Percentiles rank a stretch among this genome's conserved stretches.
These are phyloP conservation scores for Drosophila robusta DNA, from an alignment of 2,888 invertebrate genomes.

Conservation along the genomic window DNA sequence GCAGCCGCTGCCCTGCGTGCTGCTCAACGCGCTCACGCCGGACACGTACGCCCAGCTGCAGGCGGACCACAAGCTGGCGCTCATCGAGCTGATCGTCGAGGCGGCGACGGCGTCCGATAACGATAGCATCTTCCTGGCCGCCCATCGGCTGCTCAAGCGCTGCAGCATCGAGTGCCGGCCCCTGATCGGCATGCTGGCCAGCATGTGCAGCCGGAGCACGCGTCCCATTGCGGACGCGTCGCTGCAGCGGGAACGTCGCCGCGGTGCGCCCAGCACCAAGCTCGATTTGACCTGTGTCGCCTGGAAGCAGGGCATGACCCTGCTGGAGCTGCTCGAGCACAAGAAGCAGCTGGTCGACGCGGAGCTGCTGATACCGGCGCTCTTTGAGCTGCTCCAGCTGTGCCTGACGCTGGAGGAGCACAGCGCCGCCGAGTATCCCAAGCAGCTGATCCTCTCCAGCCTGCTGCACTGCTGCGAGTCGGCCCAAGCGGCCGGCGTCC, in stretches of 20 bases:
- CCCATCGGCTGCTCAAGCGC: slow-evolving; percentile 88
- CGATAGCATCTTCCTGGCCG: slow-evolving; percentile 87
- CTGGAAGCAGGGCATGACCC: slow-evolving; percentile 92
- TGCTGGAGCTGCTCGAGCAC: slow-evolving; percentile 93
- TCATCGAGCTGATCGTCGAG: slow-evolving; percentile 86
- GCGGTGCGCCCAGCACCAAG: slow-evolving; percentile 4
- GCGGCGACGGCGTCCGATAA: slow-evolving; percentile 87
- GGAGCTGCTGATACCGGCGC: slow-evolving; percentile 88
- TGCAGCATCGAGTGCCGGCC: slow-evolving; percentile 88
- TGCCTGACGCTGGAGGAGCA: slow-evolving; percentile 93
- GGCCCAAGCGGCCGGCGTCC: slow-evolving; percentile 85
- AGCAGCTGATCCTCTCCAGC: slow-evolving; percentile 93
- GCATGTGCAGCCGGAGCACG: slow-evolving; percentile 85
- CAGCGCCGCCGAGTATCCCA: slow-evolving; percentile 93
- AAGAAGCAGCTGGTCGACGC: slow-evolving; percentile 91
- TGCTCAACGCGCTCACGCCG: slow-evolving; percentile 75
- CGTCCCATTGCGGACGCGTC: background rate
- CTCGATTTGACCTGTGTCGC: slow-evolving; percentile 87
- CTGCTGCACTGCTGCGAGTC: slow-evolving; percentile 90
- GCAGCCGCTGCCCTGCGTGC: slow-evolving; percentile 80
- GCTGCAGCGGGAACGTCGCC: slow-evolving; percentile 25
- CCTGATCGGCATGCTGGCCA: slow-evolving; percentile 87
- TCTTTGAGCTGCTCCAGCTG: slow-evolving; percentile 92
- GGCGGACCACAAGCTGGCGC: slow-evolving; percentile 84
- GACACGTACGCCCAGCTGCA: slow-evolving; percentile 85